A percentile compares a stretch with the other conserved stretches of the same genome.
These are phyloP conservation scores for Sternotherus odoratus DNA, from an alignment of 2,797 vertebrate species.

Conservation along the genomic window DNA sequence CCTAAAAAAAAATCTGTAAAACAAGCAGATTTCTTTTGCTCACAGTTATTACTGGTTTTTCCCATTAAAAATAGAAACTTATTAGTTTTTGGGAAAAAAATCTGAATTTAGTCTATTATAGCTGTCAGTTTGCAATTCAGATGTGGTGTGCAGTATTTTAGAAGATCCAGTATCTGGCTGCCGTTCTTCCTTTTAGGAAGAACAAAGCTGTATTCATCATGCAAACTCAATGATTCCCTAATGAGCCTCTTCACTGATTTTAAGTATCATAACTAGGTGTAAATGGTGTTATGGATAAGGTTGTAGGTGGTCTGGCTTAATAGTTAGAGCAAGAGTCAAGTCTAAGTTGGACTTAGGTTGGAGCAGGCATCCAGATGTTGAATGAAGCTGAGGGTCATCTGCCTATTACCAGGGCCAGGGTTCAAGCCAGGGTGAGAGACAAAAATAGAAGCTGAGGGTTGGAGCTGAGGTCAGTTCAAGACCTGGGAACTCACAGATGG, in stretches of 20 bases:
- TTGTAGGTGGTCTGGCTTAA: not conserved
- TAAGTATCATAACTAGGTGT: not conserved
- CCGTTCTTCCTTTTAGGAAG: not conserved
- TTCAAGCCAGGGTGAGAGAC: not conserved
- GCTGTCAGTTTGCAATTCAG: not conserved
- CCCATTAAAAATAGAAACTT: not conserved
- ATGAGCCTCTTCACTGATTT: conserved; percentile 25
- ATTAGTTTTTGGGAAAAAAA: not conserved
- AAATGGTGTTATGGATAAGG: conserved; percentile 27
- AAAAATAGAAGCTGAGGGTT: no score
- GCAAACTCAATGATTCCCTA: not conserved
- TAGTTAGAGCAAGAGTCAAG: not conserved
- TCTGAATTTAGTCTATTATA: conserved; percentile 7
- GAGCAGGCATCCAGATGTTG: not conserved
- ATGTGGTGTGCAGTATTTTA: not conserved
- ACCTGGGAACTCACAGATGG: not conserved
- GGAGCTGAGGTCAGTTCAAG: not conserved
- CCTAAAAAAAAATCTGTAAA: not conserved
- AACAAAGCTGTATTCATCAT: not conserved
- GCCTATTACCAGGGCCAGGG: not conserved
- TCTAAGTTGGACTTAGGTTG: no score
- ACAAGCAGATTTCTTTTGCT: not conserved
- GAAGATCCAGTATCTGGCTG: not conserved
- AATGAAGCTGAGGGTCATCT: not conserved
- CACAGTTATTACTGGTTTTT: conserved; percentile 26